Base-by-base conservation (phyloP, 1,140 invertebrate genomes). In the Homarus americanus region DNA sequence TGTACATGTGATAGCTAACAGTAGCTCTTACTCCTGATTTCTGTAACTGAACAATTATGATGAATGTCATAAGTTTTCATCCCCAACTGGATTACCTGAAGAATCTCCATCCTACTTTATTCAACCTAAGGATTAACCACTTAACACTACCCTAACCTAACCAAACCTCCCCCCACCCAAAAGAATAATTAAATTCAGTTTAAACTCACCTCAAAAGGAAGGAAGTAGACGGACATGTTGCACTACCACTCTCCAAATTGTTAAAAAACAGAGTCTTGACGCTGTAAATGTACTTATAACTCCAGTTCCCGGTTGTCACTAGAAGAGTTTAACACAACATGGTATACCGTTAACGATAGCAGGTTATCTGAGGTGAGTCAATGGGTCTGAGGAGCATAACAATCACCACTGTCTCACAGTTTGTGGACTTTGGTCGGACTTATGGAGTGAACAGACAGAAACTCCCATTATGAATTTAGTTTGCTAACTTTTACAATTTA, bases 181-280 rank as follows among this genome's bases (percentile, higher is more conserved):
- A 73, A 12, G 12, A 28, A 4, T 24, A 36, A 76, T 41, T 76
- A 41, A 76, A 36, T 63, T 63, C 20, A 2, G 20, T 24, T 44
- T 1, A 10, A 49, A 53, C 79, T 82, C 38, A 82, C 79, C 79
- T 82, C 79, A 63, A 63, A 82, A 63, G 79, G 79, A 15, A 82
- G 79, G n/a, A 5, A 20, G 79, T 82, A 3, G 20, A 82, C 15
- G 4, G 79, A 82, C 79, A 82, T 82, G 53, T 2, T 82, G 79
- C 36, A 38, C 32, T 63, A 4, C 63, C 20, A 20, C 17, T 17
- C 10, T n/a, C n/a, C n/a, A n/a, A n/a, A n/a, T n/a, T n/a, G n/a
- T n/a, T n/a, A n/a, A n/a, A n/a, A n/a, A n/a, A n/a, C n/a, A n/a
- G n/a, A n/a, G n/a, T n/a, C n/a, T n/a, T n/a, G n/a, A n/a, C n/a